Evolutionary conservation across 1,140 invertebrate species (phyloP).

Genomic region (Tetramorium parvispinum): DNA sequence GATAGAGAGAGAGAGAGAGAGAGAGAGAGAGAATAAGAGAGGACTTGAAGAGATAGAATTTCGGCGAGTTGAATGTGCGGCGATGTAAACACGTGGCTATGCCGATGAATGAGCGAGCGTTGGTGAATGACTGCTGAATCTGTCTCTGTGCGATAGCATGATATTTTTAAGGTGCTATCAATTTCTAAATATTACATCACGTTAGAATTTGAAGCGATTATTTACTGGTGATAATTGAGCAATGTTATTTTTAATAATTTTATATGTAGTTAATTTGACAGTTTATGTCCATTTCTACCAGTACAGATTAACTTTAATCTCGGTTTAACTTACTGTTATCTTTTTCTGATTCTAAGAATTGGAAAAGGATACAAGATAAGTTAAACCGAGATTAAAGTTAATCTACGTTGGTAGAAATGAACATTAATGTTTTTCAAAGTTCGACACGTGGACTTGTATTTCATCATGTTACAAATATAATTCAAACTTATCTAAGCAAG

Average conservation of each 20-base stretch:
- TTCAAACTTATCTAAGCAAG: not conserved
- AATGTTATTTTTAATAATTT: not conserved
- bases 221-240: not conserved
- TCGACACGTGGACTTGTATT: no score
- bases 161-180: not conserved
- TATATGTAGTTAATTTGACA: not conserved
- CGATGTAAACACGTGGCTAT: not conserved
- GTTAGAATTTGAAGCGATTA: not conserved
- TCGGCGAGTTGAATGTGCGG: slow-evolving; percentile 28
- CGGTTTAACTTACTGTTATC: no score
- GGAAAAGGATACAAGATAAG: no score
- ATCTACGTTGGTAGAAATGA: no score
- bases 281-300: no score
- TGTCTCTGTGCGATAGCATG: not conserved
- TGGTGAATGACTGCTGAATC: not conserved
- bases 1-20: not conserved
- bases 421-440: no score
- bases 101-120: not conserved
- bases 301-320: no score
- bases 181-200: not conserved
- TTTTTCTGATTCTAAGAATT: no score
- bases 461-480: not conserved
- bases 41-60: not conserved
- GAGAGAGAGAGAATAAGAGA: not conserved
- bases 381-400: no score